These are phyloP conservation scores for Tupaia chinensis DNA, from an alignment of 2,113 vertebrate genomes.

Conservation along the genomic window DNA sequence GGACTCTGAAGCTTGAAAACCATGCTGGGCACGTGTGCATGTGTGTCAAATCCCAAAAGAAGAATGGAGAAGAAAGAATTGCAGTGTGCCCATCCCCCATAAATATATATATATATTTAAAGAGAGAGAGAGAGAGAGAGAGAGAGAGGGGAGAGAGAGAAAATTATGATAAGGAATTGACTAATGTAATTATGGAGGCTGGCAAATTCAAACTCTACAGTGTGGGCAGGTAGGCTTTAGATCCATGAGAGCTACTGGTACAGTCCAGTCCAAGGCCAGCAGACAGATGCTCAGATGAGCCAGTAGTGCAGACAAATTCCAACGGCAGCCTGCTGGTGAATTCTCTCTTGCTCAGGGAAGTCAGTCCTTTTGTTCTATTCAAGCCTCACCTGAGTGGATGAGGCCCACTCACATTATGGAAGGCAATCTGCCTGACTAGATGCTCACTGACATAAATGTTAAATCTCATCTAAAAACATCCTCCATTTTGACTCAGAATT, in stretches of 20 bases:
- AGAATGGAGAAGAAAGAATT: too few relatives aligned
- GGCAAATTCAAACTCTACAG: not conserved
- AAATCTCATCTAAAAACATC: conserved; percentile 10
- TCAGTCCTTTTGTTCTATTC: not conserved
- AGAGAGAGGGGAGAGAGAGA: not conserved
- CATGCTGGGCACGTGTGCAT: too few relatives aligned
- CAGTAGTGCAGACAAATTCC: not conserved
- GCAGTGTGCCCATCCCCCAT: too few relatives aligned
- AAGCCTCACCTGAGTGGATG: not conserved
- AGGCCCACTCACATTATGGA: not conserved
- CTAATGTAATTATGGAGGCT: not conserved
- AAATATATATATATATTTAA: too few relatives aligned
- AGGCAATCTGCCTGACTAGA: not conserved
- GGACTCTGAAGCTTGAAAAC: too few relatives aligned
- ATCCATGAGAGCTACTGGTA: not conserved
- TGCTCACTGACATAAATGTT: not conserved
- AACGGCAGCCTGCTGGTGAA: not conserved
- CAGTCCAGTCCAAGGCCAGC: not conserved
- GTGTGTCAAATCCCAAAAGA: too few relatives aligned
- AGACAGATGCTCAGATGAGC: not conserved
- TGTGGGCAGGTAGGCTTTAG: not conserved
- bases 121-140: not conserved
- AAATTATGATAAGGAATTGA: not conserved
- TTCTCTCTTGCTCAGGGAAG: not conserved
- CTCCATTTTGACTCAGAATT: conserved; percentile 16